phyloP scores from a whole-genome alignment of 2,888 invertebrate species.

The Maniola hyperantus region DNA sequence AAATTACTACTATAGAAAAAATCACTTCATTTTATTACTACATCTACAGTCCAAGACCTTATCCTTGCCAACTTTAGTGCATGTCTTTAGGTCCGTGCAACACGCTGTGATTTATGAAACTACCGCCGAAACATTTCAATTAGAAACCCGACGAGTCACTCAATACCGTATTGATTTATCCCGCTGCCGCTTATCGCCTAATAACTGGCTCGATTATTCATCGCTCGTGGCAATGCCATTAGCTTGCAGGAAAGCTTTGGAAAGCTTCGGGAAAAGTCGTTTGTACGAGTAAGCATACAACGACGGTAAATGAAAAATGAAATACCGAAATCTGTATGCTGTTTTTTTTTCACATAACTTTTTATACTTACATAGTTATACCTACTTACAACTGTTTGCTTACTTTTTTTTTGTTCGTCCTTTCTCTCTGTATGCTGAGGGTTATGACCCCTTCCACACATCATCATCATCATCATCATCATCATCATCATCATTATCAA shows the following conservation, averaged over 20 bases:
- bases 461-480: too few species aligned
- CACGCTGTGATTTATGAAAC: conserved; percentile 40
- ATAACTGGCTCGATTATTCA: conserved; percentile 38
- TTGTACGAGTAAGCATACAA: conserved; percentile 15
- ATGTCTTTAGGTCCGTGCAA: conserved; percentile 24
- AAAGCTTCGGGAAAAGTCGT: conserved; percentile 17
- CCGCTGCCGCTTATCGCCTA: conserved; percentile 36
- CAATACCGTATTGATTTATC: conserved; percentile 40
- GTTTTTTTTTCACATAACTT: background rate
- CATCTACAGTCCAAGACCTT: too few species aligned
- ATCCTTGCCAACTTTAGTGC: background rate
- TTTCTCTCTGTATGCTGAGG: too few species aligned
- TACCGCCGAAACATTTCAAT: conserved; percentile 42
- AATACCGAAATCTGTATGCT: background rate
- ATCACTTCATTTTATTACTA: too few species aligned
- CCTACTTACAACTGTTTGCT: too few species aligned
- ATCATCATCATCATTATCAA: too few species aligned
- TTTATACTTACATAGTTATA: too few species aligned
- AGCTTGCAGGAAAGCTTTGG: conserved; percentile 16
- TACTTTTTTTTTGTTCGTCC: too few species aligned
- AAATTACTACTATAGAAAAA: too few species aligned
- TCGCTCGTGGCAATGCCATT: conserved; percentile 25
- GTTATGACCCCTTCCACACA: too few species aligned
- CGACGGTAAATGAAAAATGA: conserved; percentile 19
- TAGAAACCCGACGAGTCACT: conserved; percentile 41